These are phyloP conservation scores for Axea sp. DNA, from an alignment of 2,888 invertebrate species.

Conservation along the genomic window DNA sequence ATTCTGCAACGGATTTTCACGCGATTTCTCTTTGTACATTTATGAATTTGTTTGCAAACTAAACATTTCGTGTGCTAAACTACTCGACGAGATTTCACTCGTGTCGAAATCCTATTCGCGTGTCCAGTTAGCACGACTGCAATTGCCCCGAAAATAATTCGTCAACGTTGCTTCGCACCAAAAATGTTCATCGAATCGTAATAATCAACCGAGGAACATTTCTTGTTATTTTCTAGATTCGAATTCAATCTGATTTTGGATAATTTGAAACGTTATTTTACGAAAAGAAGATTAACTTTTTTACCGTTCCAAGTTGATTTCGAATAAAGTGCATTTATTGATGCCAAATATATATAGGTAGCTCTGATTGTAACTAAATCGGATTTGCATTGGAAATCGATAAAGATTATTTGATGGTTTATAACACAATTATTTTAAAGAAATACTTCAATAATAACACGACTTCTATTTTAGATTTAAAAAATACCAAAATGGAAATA, in stretches of 20 bases:
- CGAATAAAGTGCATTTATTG: conserved; percentile 36
- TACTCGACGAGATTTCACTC: conserved; percentile 18
- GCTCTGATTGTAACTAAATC: conserved; percentile 27
- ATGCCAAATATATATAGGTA: conserved; percentile 1
- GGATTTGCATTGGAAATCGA: conserved; percentile 24
- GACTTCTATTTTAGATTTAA: conserved; percentile 1
- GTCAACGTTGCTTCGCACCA: conserved; percentile 5
- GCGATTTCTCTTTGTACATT: conserved; percentile 15
- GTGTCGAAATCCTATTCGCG: conserved; percentile 25
- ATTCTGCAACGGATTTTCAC: conserved; percentile 7
- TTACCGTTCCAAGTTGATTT: conserved; percentile 25
- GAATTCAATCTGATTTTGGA: conserved; percentile 20
- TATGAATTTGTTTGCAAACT: conserved; percentile 48
- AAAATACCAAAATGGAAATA: no score
- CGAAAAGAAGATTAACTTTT: conserved; percentile 34
- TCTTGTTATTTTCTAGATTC: conserved; percentile 1
- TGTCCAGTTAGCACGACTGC: conserved; percentile 10
- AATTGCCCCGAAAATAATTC: conserved; percentile 41
- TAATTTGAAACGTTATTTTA: conserved; percentile 27
- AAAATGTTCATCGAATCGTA: conserved; percentile 11
- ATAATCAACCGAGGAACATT: conserved; percentile 10
- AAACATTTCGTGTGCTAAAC: conserved; percentile 27
- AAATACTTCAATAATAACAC: conserved; percentile 19
- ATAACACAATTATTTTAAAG: conserved; percentile 18
- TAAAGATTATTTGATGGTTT: conserved; percentile 30